Percentiles rank a stretch among this genome's conserved stretches.
phyloP scores from a whole-genome alignment of 2,113 vertebrate species.

The Tetraodon nigroviridis region DNA sequence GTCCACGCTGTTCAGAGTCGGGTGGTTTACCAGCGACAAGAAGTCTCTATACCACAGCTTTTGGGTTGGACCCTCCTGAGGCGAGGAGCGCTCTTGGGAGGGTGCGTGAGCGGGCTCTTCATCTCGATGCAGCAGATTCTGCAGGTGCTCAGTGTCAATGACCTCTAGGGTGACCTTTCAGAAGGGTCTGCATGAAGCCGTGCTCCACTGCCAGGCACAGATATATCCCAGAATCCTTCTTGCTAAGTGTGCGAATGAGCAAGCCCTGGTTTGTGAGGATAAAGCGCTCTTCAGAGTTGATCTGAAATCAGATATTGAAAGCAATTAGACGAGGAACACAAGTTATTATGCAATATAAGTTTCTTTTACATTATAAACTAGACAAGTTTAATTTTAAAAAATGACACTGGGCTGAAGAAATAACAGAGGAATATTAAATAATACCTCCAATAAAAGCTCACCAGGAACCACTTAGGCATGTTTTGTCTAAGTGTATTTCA shows the following conservation, averaged over 20 bases:
- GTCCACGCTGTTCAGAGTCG: constrained; percentile 92
- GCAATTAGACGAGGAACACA: not conserved
- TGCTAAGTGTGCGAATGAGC: constrained; percentile 83
- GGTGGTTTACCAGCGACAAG: constrained; percentile 94
- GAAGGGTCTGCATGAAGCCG: constrained; percentile 91
- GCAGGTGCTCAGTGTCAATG: constrained; percentile 88
- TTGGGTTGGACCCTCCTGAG: constrained; percentile 78
- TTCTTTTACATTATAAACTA: too few relatives aligned
- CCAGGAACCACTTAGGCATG: not conserved
- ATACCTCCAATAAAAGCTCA: too few relatives aligned
- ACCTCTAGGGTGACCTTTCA: constrained; percentile 91
- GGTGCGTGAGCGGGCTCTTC: constrained; percentile 70
- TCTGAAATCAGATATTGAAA: constrained; percentile 62
- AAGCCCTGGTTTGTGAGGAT: constrained; percentile 91
- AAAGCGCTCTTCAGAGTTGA: constrained; percentile 82
- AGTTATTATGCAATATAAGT: not conserved
- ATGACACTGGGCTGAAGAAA: not conserved
- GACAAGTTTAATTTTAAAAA: not conserved
- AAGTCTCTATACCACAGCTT: constrained; percentile 99
- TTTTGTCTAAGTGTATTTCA: not conserved
- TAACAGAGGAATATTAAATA: too few relatives aligned
- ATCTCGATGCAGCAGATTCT: constrained; percentile 85
- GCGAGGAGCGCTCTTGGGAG: constrained; percentile 57
- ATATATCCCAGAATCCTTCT: constrained; percentile 86
- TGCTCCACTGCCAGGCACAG: constrained; percentile 94